Evolutionary conservation across 2,113 vertebrate genomes (phyloP).

Genomic region (Pica pica): DNA sequence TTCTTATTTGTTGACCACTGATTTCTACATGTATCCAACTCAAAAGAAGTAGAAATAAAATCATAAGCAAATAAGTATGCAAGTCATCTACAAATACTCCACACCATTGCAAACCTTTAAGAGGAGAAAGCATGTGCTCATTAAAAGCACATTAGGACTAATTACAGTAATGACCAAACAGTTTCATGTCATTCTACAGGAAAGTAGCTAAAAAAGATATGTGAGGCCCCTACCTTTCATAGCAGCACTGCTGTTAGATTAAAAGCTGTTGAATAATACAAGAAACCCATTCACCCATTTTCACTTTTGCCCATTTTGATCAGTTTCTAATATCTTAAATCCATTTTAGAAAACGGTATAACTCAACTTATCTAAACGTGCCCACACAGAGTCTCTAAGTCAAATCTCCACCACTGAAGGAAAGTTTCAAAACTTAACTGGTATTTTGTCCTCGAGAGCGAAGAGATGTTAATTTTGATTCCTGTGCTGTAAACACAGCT

Average conservation of each 20-base stretch:
- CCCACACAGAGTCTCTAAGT: not conserved
- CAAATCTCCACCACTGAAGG: not conserved
- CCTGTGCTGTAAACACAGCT: not conserved
- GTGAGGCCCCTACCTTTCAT: not conserved
- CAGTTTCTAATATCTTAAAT: not conserved
- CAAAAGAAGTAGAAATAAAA: not conserved
- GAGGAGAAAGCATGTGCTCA: not conserved
- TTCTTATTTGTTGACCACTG: not conserved
- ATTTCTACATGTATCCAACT: not conserved
- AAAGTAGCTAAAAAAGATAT: not conserved
- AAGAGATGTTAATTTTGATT: not conserved
- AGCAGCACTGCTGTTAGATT: not conserved
- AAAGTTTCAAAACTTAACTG: slow-evolving; percentile 38
- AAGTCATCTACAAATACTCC: not conserved
- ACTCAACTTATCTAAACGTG: not conserved
- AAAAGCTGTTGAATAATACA: not conserved
- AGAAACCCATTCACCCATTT: not conserved
- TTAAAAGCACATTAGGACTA: not conserved
- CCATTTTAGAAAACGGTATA: not conserved
- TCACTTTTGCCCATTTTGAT: not conserved
- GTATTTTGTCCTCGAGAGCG: not conserved
- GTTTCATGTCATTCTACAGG: not conserved
- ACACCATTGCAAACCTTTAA: not conserved
- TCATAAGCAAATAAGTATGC: not conserved
- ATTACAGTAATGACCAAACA: not conserved